Evolutionary conservation across 2,797 vertebrate species (phyloP).

Genomic region (Pelobates cultripes): DNA sequence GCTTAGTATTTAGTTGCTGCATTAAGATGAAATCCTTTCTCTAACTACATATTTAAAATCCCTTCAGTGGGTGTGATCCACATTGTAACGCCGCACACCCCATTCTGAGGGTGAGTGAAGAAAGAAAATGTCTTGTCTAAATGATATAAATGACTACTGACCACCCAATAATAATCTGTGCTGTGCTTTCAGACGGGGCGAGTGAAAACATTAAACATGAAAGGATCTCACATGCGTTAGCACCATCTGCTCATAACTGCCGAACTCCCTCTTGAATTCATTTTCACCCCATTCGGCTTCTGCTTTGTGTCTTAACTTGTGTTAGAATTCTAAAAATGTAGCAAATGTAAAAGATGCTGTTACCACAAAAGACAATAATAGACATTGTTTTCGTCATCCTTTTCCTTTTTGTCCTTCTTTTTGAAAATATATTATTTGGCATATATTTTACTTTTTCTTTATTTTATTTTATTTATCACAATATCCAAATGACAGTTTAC

Average conservation of each 20-base stretch:
- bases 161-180: conserved; percentile 8
- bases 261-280: conserved; percentile 7
- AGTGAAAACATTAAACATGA: conserved; percentile 28
- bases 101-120: neutral
- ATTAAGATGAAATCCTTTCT: neutral
- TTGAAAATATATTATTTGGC: no score
- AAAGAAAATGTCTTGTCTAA: neutral
- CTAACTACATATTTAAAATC: neutral
- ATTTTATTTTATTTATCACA: no score
- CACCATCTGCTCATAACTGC: conserved; percentile 5
- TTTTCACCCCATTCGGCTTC: conserved; percentile 10
- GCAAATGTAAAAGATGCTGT: neutral
- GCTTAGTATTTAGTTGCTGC: no score
- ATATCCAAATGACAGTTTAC: no score
- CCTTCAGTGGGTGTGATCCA: neutral
- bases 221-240: conserved; percentile 1
- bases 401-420: no score
- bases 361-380: neutral
- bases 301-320: conserved; percentile 10
- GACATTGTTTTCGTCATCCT: neutral
- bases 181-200: neutral
- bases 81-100: neutral
- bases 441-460: no score
- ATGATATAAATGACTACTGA: conserved; percentile 15
- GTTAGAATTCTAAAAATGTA: conserved; percentile 9